phyloP scores from a whole-genome alignment of 1,140 invertebrate species.

The Druon quercuslanigerum region DNA sequence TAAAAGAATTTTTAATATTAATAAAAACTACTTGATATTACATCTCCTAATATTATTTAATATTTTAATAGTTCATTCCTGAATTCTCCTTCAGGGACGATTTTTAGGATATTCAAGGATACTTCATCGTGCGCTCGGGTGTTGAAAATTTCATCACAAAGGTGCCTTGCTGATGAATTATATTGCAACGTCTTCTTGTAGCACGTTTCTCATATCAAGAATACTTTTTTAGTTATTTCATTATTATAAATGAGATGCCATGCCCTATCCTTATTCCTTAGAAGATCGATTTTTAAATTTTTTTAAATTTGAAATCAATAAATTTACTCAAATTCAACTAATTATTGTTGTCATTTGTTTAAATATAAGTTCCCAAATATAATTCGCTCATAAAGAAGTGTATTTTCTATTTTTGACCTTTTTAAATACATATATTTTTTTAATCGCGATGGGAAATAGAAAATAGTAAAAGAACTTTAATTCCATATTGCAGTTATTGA shows the following conservation, averaged over 20 bases:
- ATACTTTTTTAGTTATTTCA: not conserved
- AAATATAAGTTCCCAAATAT: too few species aligned
- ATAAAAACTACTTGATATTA: too few species aligned
- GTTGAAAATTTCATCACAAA: constrained; percentile 4
- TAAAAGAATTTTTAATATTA: too few species aligned
- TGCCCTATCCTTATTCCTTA: not conserved
- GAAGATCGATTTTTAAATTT: not conserved
- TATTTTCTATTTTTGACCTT: too few species aligned
- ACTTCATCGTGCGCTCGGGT: not conserved
- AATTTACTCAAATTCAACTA: not conserved
- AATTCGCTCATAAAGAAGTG: too few species aligned
- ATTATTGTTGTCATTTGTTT: not conserved
- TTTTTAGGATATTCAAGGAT: not conserved
- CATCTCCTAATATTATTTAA: too few species aligned
- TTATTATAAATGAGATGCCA: not conserved
- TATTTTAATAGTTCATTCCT: too few species aligned
- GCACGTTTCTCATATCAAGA: not conserved
- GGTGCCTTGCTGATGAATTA: too few species aligned
- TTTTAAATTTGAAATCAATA: not conserved
- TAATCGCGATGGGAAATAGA: too few species aligned
- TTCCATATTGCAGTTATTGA: too few species aligned
- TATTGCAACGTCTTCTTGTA: not conserved
- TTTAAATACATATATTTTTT: too few species aligned
- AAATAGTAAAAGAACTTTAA: too few species aligned
- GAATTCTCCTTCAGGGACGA: not conserved